Evolutionary conservation across 2,888 invertebrate genomes (phyloP), one percentile per base, ranked within the genome.

Genomic region (Leptodirus hochenwartii): DNA sequence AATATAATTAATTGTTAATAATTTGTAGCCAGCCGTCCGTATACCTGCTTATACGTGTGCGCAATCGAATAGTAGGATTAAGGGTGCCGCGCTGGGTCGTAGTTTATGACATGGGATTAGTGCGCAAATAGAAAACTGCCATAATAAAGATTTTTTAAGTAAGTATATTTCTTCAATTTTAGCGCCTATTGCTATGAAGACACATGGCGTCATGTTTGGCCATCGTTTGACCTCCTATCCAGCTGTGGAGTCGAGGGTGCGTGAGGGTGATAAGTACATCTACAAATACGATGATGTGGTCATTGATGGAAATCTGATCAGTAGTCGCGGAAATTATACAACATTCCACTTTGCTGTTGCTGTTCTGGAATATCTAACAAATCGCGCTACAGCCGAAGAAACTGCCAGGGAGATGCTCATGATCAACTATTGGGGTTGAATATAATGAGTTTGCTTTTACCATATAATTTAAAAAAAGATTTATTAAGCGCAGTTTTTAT

Each of bases 271-370:
- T 17, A 34, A 38, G 6, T 41, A 41, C 35, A 36, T 39, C 26
- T 41, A 41, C 31, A 41, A 39, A 23, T 32, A 41, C 26, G 41
- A 41, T 23, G 41, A 41, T 20, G 56, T 58, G 1, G 57, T 59
- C 5, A 41, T 58, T 55, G 70, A 58, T 42, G 64, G 59, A 1
- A 69, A 76, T 37, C 43, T 82, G 1, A 68, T 84, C 23, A 84
- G 84, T 2, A 80, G 79, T 40, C 66, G 73, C 39, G 91, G 91
- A 1, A 93, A 93, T 0, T 91, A 85, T 9, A 93, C 93, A 1
- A 74, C 85, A 0, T 81, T 81, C 49, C 81, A 80, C 50, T 95
- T 91, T 50, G 87, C 77, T 1, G 51, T 93, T 29, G 68, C 72
- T 9, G 64, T 93, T 9, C 75, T 78, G 1, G 78, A 84, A 46